Evolutionary conservation across 2,888 invertebrate genomes (phyloP).

Genomic region (Hylaea fasciaria): DNA sequence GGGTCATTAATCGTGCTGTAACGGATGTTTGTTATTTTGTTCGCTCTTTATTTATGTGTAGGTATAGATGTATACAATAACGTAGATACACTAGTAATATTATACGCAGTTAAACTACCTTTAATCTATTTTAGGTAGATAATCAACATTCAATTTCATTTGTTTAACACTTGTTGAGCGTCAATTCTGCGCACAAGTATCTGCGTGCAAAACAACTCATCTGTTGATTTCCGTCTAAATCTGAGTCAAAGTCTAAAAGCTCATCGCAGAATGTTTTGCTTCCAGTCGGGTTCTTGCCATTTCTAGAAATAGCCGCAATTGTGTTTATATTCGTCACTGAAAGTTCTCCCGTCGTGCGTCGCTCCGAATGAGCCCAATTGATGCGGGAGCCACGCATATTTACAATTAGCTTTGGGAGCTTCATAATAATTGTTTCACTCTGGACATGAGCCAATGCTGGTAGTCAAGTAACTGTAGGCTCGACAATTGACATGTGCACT

Average conservation of each 20-base stretch:
- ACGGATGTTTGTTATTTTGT: neutral
- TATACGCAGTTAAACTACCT: neutral
- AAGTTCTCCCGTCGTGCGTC: conserved; percentile 78
- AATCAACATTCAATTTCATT: conserved; percentile 9
- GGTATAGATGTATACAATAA: neutral
- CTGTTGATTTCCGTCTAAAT: conserved; percentile 23
- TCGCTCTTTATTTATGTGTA: neutral
- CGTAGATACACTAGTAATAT: neutral
- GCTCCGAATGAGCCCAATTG: conserved; percentile 80
- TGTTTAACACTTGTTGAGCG: conserved; percentile 23
- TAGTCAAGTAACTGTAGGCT: conserved; percentile 64
- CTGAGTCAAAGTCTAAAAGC: conserved; percentile 31
- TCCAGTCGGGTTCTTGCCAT: conserved; percentile 54
- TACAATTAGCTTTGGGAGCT: conserved; percentile 77
- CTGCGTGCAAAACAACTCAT: conserved; percentile 25
- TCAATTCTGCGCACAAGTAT: conserved; percentile 15
- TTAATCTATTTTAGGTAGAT: neutral
- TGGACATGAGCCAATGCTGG: conserved; percentile 71
- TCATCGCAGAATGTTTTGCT: conserved; percentile 38
- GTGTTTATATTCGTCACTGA: conserved; percentile 79
- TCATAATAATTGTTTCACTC: conserved; percentile 72
- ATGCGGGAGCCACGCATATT: conserved; percentile 78
- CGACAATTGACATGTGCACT: conserved; percentile 62
- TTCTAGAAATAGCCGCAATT: conserved; percentile 75
- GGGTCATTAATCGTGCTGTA: neutral